Conservation (phyloP, 1,140 invertebrate genomes). For the Heterodera carotae region DNA sequence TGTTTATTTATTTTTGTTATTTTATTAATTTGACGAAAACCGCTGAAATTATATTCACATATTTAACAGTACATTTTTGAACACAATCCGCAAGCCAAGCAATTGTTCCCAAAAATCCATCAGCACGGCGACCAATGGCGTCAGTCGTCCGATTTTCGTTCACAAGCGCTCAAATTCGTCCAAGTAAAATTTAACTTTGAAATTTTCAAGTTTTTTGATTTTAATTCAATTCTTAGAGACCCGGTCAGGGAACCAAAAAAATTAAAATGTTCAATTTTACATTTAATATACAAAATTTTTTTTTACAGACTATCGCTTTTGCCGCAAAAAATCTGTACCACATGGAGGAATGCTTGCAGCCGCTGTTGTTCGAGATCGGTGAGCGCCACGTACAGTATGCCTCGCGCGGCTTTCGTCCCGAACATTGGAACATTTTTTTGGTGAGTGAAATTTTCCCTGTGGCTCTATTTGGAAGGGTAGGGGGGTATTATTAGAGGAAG, state of each 20-base stretch:
- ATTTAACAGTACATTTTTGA: conserved; percentile 58
- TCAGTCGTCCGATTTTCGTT: conserved; percentile 56
- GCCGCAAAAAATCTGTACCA: conserved; percentile 65
- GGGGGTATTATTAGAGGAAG: too few species aligned
- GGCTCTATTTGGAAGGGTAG: too few species aligned
- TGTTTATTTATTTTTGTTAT: conserved; percentile 24
- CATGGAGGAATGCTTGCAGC: conserved; percentile 55
- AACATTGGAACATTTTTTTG: conserved; percentile 64
- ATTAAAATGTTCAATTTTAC: conserved; percentile 13
- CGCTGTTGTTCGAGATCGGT: conserved; percentile 53
- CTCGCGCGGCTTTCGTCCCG: conserved; percentile 59
- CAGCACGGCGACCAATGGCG: conserved; percentile 57
- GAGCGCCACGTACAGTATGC: conserved; percentile 61
- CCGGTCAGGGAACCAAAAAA: too few species aligned
- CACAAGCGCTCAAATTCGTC: conserved; percentile 62
- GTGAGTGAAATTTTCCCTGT: conserved; percentile 41
- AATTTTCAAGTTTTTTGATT: too few species aligned
- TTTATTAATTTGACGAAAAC: conserved; percentile 6
- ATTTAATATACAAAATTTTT: conserved; percentile 19
- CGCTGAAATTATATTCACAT: too few species aligned
- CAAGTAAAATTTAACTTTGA: conserved; percentile 48
- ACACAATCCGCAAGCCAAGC: conserved; percentile 58
- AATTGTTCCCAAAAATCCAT: conserved; percentile 60
- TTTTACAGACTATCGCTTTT: conserved; percentile 57
- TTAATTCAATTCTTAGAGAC: too few species aligned